These are phyloP conservation scores for Propithecus perrieri DNA, from an alignment of 2,797 vertebrate species.

Conservation along the genomic window DNA sequence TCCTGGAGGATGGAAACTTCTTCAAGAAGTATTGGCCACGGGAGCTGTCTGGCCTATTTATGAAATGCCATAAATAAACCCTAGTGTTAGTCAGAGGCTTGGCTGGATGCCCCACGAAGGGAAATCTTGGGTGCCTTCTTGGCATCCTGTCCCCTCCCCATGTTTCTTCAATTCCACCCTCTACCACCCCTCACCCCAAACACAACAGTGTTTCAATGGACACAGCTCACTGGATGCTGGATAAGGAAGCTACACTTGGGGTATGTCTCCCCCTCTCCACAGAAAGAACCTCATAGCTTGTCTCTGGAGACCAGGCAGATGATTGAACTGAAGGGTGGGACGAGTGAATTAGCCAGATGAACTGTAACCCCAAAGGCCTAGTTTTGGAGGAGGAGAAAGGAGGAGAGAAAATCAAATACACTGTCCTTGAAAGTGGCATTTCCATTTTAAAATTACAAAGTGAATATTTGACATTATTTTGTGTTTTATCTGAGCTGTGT, in stretches of 20 bases:
- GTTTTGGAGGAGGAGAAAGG: not conserved
- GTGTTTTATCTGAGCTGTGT: not conserved
- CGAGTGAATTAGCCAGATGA: not conserved
- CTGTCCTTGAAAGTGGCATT: not conserved
- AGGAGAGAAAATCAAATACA: not conserved
- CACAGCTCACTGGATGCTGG: not conserved
- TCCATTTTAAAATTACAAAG: conserved; percentile 18
- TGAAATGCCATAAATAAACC: not conserved
- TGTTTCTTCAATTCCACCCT: not conserved
- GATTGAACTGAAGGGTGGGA: not conserved
- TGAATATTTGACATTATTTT: not conserved
- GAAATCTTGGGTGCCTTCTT: not conserved
- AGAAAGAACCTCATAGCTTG: not conserved
- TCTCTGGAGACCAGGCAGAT: conserved; percentile 27
- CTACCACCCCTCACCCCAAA: not conserved
- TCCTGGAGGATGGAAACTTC: conserved; percentile 43
- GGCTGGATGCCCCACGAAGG: not conserved
- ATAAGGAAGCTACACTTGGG: not conserved
- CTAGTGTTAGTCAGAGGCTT: not conserved
- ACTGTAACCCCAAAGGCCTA: not conserved
- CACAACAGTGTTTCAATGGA: not conserved
- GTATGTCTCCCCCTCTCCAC: not conserved
- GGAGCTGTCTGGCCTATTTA: not conserved
- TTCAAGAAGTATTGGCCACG: not conserved
- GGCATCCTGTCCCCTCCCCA: not conserved